Evolutionary conservation across 2,113 vertebrate genomes (phyloP).

Genomic region (Leptodactylus fuscus): DNA sequence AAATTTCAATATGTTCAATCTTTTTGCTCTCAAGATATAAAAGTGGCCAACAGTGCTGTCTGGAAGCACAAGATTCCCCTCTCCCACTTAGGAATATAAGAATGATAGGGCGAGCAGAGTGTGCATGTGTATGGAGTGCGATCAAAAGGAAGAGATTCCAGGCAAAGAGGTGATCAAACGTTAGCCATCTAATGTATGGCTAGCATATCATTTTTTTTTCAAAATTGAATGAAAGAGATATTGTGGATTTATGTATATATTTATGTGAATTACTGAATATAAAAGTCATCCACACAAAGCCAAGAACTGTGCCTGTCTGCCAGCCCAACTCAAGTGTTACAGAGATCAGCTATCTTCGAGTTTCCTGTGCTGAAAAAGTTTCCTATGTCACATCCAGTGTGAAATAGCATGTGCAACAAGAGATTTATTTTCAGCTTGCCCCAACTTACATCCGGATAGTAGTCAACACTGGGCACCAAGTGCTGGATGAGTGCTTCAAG

Average conservation of each 20-base stretch:
- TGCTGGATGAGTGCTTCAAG: conserved; percentile 94
- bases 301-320: neutral
- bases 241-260: neutral
- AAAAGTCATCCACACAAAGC: neutral
- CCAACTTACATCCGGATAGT: conserved; percentile 91
- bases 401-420: conserved; percentile 32
- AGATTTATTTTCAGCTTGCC: neutral
- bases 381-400: conserved; percentile 29
- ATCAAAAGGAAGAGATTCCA: too few species aligned
- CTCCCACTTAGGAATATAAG: too few species aligned
- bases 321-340: neutral
- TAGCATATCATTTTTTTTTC: too few species aligned
- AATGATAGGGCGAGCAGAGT: too few species aligned
- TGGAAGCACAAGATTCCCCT: too few species aligned
- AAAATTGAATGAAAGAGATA: too few species aligned
- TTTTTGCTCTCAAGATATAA: too few species aligned
- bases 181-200: too few species aligned
- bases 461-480: conserved; percentile 88
- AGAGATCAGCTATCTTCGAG: conserved; percentile 39
- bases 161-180: too few species aligned
- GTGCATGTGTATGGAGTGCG: too few species aligned
- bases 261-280: neutral
- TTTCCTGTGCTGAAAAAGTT: conserved; percentile 35
- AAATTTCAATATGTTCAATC: too few species aligned
- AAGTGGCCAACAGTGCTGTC: too few species aligned